Percentiles rank a stretch among this genome's conserved stretches.
Conservation (phyloP, 2,113 vertebrate genomes). For the Echinops telfairi region DNA sequence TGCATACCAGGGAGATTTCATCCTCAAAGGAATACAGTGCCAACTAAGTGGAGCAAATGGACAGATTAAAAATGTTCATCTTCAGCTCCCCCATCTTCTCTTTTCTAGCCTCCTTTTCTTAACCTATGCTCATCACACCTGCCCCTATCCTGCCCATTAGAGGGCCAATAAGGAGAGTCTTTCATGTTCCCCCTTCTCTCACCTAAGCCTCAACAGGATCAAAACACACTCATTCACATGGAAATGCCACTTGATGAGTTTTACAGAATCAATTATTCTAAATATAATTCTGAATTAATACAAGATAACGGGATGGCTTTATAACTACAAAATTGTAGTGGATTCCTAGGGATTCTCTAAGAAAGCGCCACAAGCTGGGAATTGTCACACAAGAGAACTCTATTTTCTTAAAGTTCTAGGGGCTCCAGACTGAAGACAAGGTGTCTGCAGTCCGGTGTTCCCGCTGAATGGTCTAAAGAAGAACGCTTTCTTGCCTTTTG, state of each 20-base stretch:
- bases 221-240: conserved; percentile 1
- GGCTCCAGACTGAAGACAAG: no score
- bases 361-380: no score
- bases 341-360: no score
- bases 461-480: not conserved
- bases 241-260: conserved; percentile 4
- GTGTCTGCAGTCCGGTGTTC: not conserved
- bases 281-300: not conserved
- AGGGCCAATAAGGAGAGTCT: not conserved
- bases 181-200: not conserved
- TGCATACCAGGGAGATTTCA: conserved; percentile 6
- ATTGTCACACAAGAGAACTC: not conserved
- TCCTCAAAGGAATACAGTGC: not conserved
- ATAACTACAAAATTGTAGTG: not conserved
- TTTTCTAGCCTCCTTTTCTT: not conserved
- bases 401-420: not conserved
- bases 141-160: not conserved
- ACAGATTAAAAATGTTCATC: not conserved
- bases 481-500: not conserved
- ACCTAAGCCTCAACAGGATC: not conserved
- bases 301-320: not conserved
- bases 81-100: conserved; percentile 18
- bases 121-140: not conserved
- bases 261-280: not conserved
- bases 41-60: not conserved